phyloP scores from a whole-genome alignment of 1,140 invertebrate species.

The Andrena cerasifolii region DNA sequence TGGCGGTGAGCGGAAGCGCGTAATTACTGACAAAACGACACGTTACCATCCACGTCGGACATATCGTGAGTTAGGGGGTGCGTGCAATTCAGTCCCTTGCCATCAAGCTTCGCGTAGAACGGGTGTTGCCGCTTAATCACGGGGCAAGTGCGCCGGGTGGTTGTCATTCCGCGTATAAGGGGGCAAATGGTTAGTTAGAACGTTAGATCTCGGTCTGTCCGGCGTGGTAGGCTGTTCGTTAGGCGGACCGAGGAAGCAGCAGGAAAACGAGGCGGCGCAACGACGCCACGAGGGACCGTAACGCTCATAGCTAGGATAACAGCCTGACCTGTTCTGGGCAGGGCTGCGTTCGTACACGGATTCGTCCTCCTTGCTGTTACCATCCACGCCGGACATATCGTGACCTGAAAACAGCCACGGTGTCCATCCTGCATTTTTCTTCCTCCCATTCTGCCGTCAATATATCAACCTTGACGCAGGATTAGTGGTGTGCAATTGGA shows the following conservation, averaged over 20 bases:
- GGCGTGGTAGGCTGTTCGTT: slow-evolving; percentile 79
- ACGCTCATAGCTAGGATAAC: slow-evolving; percentile 93
- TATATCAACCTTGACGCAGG: slow-evolving; percentile 45
- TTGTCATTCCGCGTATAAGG: not conserved
- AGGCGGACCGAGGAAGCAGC: slow-evolving; percentile 84
- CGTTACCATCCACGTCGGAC: slow-evolving; percentile 52
- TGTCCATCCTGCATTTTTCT: slow-evolving; percentile 36
- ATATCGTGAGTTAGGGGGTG: slow-evolving; percentile 14
- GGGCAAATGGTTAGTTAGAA: not conserved
- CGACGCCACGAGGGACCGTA: slow-evolving; percentile 84
- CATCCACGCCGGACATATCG: slow-evolving; percentile 94
- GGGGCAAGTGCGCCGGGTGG: not conserved
- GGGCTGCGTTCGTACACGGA: slow-evolving; percentile 86
- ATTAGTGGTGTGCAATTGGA: not conserved
- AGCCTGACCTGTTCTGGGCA: slow-evolving; percentile 89
- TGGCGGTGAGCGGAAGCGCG: slow-evolving; percentile 29
- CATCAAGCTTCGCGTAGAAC: not conserved
- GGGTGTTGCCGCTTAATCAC: slow-evolving; percentile 9
- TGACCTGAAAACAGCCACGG: slow-evolving; percentile 85
- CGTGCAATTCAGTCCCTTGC: slow-evolving; percentile 9
- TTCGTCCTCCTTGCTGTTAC: slow-evolving; percentile 92
- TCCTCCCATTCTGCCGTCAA: slow-evolving; percentile 13
- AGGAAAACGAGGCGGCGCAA: slow-evolving; percentile 83
- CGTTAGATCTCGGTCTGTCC: slow-evolving; percentile 76
- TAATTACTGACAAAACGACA: slow-evolving; percentile 15